Evolutionary conservation across 2,888 invertebrate species (phyloP), one percentile per base, ranked within the genome.

Genomic region (Pecten maximus): DNA sequence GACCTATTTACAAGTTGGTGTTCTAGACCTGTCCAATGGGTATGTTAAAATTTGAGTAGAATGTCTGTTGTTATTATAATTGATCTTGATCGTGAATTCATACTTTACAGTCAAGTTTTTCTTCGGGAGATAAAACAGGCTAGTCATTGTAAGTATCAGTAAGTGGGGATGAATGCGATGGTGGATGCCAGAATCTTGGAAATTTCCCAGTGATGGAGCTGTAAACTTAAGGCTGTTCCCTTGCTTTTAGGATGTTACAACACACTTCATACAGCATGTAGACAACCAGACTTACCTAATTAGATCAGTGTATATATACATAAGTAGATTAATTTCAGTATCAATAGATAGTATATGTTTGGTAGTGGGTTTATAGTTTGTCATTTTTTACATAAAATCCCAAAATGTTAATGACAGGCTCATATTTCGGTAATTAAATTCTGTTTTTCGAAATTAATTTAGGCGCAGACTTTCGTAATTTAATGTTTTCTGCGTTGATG

Each of bases 91-190:
- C 12, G 4, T 74, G 60, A 74, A 74, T 74, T 28, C 74, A 28
- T 74, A 74, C 74, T 74, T 74, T 74, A 74, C 74, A 74, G 74
- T 74, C 35, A 74, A 74, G 35, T 28, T 74, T 74, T 35, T 35
- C 74, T 74, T 74, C 35, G 23, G 74, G 74, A 35, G 74, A 74
- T 74, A 74, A 74, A 74, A 74, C 28, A 74, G 35, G 74, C 74
- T 74, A 74, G 35, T 35, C 16, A 12, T 28, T 35, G 74, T 74
- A 74, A 74, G 74, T 74, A 74, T 74, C 44, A 44, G 12, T 8
- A 35, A 23, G 3, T 2, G 10, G 35, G 74, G 74, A 35, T 74
- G 28, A 2, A 28, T 35, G 10, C 35, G 35, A 74, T 74, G 19
- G 35, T 44, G 44, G 10, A 35, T 74, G 28, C 10, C 35, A 74